These are phyloP conservation scores for Perdita meconis DNA, from an alignment of 2,888 invertebrate genomes.

Conservation along the genomic window DNA sequence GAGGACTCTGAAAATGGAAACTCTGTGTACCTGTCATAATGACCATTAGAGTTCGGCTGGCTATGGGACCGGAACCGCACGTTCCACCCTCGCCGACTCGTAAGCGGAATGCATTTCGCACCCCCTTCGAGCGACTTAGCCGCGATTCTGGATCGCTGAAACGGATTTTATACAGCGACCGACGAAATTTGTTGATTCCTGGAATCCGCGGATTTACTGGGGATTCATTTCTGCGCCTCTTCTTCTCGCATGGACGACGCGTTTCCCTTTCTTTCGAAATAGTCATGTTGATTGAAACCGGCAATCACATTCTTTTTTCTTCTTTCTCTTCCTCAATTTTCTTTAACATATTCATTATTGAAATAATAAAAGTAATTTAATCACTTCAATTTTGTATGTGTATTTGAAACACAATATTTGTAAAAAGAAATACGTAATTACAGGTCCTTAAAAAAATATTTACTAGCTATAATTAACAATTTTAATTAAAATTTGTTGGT, in stretches of 20 bases:
- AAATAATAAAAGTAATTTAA: too few species aligned
- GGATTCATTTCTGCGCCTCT: neutral
- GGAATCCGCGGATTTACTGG: slow-evolving; percentile 50
- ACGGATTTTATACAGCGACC: slow-evolving; percentile 49
- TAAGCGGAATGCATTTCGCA: slow-evolving; percentile 75
- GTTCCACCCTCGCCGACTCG: slow-evolving; percentile 54
- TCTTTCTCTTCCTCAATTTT: too few species aligned
- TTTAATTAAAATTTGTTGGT: too few species aligned
- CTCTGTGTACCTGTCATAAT: slow-evolving; percentile 82
- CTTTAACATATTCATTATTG: too few species aligned
- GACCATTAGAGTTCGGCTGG: slow-evolving; percentile 72
- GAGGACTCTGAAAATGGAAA: slow-evolving; percentile 81
- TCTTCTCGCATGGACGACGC: neutral
- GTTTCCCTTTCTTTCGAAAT: neutral
- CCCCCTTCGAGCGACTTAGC: slow-evolving; percentile 57
- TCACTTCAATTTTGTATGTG: too few species aligned
- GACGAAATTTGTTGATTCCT: slow-evolving; percentile 55
- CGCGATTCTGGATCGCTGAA: slow-evolving; percentile 29
- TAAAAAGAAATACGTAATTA: too few species aligned
- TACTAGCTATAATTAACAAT: too few species aligned
- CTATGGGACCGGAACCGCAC: slow-evolving; percentile 36
- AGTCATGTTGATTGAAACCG: too few species aligned
- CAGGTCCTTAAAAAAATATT: too few species aligned
- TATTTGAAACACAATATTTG: too few species aligned
- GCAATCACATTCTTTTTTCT: too few species aligned